Evolutionary conservation across 2,113 vertebrate species (phyloP).

Genomic region (Lanius ludovicianus): DNA sequence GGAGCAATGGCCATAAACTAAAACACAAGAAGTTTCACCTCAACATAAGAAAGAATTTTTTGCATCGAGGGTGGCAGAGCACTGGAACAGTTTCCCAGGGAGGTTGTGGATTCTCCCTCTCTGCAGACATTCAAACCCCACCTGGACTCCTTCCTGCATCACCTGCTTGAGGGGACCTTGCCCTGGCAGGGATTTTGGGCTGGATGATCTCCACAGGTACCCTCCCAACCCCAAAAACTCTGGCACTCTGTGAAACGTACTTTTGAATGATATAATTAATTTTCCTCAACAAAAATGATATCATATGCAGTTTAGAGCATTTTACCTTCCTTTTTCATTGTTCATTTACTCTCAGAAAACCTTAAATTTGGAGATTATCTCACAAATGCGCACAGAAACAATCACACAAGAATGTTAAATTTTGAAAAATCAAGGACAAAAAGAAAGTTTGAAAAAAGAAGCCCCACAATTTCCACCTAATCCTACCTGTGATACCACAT

Average conservation of each 20-base stretch:
- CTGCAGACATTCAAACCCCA: background rate
- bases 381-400: background rate
- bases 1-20: background rate
- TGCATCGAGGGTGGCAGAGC: too few species aligned
- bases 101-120: background rate
- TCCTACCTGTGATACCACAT: background rate
- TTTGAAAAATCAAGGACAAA: background rate
- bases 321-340: background rate
- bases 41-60: background rate
- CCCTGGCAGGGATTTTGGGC: background rate
- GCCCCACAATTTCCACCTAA: background rate
- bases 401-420: background rate
- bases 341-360: background rate
- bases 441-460: background rate
- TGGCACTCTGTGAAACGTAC: background rate
- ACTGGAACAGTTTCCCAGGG: background rate
- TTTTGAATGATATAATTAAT: background rate
- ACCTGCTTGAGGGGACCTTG: background rate
- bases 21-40: background rate
- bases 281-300: background rate
- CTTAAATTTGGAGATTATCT: background rate
- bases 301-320: background rate
- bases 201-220: background rate
- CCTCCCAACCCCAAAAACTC: background rate
- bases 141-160: background rate